Conservation (phyloP, 2,888 invertebrate species). For the Nasonia oneida region DNA sequence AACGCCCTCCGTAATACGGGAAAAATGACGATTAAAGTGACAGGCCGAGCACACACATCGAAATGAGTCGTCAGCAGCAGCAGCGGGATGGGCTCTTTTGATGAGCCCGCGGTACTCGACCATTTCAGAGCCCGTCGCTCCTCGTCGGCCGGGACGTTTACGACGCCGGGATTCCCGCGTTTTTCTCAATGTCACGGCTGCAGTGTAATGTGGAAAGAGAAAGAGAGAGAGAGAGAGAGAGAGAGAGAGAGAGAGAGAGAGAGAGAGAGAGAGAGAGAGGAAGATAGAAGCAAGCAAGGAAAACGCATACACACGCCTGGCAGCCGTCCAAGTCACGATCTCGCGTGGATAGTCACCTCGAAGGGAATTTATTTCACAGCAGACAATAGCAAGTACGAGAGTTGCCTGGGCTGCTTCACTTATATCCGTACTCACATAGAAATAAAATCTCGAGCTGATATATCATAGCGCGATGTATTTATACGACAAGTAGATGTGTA, state of each 20-base stretch:
- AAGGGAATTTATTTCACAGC: constrained; percentile 50
- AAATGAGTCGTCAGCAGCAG: constrained; percentile 38
- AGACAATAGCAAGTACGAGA: constrained; percentile 41
- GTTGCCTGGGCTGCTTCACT: constrained; percentile 4
- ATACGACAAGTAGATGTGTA: constrained; percentile 44
- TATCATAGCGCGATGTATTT: constrained; percentile 42
- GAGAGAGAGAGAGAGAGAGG: not conserved
- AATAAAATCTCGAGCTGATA: constrained; percentile 38
- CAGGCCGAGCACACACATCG: not conserved
- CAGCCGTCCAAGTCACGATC: constrained; percentile 54
- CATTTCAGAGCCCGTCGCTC: not conserved
- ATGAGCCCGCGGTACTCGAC: not conserved
- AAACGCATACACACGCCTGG: constrained; percentile 22
- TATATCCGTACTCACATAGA: not conserved
- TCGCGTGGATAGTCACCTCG: constrained; percentile 48
- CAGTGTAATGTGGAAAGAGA: not conserved
- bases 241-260: not conserved
- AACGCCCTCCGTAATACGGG: not conserved
- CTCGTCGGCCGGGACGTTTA: constrained; percentile 39
- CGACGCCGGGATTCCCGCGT: constrained; percentile 34
- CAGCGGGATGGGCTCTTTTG: not conserved
- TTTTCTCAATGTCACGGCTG: constrained; percentile 53
- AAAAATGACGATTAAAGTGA: constrained; percentile 45
- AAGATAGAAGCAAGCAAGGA: not conserved
- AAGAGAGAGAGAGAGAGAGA: too few relatives aligned